Percentiles rank a stretch among this genome's conserved stretches.
These are phyloP conservation scores for Pseudorhombus dupliciocellatus DNA, from an alignment of 2,113 vertebrate species.

Conservation along the genomic window DNA sequence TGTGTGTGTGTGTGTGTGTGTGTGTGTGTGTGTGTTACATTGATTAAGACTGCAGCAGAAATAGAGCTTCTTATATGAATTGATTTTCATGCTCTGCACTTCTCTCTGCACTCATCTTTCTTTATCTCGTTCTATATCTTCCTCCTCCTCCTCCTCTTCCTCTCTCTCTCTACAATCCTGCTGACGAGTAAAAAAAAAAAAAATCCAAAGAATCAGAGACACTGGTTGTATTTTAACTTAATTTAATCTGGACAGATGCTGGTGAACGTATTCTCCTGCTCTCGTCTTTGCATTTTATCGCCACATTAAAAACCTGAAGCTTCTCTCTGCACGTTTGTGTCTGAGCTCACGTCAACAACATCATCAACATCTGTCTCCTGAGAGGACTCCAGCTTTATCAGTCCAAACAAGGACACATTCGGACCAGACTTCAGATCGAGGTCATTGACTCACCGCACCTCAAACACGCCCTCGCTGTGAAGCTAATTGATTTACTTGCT, in stretches of 20 bases:
- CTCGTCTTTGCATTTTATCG: background rate
- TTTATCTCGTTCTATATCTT: conserved; percentile 17
- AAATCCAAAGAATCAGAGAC: too few relatives aligned
- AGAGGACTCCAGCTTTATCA: too few relatives aligned
- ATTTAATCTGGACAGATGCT: background rate
- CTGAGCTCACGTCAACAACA: too few relatives aligned
- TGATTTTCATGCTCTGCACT: conserved; percentile 56
- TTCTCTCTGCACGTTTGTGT: background rate
- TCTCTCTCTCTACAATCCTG: conserved; percentile 17
- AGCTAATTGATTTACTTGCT: too few relatives aligned
- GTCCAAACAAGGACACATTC: too few relatives aligned
- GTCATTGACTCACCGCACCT: too few relatives aligned
- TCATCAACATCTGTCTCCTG: too few relatives aligned
- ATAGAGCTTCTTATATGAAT: conserved; percentile 53
- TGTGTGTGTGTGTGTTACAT: conserved; percentile 21
- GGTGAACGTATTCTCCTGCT: background rate
- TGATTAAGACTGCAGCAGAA: conserved; percentile 57
- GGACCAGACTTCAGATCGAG: too few relatives aligned
- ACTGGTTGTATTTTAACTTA: background rate
- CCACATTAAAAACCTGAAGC: background rate
- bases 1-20: conserved; percentile 8
- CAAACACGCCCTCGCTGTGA: too few relatives aligned
- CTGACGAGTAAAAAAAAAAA: conserved; percentile 23
- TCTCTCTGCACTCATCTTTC: conserved; percentile 23
- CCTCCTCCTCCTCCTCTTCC: background rate